Evolutionary conservation across 2,797 vertebrate species (phyloP).

Genomic region (Neomorphus geoffroyi): DNA sequence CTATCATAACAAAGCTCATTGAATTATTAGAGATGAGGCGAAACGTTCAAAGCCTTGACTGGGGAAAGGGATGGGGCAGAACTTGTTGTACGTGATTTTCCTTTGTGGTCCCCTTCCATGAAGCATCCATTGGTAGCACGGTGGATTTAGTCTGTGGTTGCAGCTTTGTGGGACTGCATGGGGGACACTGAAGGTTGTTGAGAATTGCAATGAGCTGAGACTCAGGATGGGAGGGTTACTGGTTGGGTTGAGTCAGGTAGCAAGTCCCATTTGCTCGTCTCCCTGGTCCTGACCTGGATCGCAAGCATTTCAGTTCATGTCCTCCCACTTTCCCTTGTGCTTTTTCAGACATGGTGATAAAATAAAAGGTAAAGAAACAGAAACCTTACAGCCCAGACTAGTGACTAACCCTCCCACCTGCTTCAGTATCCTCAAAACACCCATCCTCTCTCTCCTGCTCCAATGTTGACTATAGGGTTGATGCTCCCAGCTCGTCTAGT

Average conservation of each 20-base stretch:
- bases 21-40: slow-evolving; percentile 14
- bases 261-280: not conserved
- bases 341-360: not conserved
- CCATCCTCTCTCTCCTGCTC: not conserved
- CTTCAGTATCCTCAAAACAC: not conserved
- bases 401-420: not conserved
- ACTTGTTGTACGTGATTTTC: not conserved
- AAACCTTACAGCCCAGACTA: not conserved
- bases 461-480: accelerated
- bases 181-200: not conserved
- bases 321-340: not conserved
- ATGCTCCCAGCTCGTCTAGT: not conserved
- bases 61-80: not conserved
- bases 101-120: not conserved
- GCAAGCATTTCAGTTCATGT: not conserved
- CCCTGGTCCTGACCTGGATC: not conserved
- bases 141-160: not conserved
- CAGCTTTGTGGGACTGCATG: not conserved
- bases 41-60: not conserved
- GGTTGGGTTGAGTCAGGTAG: not conserved
- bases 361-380: not conserved
- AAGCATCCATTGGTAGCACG: not conserved
- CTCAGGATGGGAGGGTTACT: not conserved
- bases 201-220: not conserved
- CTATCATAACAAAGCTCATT: slow-evolving; percentile 46